Evolutionary conservation across 2,888 invertebrate genomes (phyloP).

Genomic region (Nebria brevicollis): DNA sequence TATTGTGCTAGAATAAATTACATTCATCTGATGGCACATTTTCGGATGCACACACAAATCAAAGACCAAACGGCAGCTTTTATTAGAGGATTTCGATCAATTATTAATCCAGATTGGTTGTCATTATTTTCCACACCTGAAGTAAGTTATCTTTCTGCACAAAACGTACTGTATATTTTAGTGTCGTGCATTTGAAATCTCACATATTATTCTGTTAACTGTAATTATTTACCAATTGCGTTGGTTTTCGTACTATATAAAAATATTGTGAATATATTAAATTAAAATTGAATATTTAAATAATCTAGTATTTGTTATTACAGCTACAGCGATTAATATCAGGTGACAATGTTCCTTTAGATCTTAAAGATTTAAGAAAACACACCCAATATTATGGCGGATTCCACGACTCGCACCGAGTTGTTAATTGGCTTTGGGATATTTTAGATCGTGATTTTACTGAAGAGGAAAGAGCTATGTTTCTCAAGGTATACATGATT

Average conservation of each 20-base stretch:
- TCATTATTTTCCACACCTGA: conserved; percentile 95
- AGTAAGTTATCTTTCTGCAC: conserved; percentile 61
- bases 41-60: conserved; percentile 98
- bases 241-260: no score
- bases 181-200: no score
- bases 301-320: conserved; percentile 50
- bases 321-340: conserved; percentile 93
- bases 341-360: conserved; percentile 93
- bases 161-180: no score
- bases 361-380: conserved; percentile 84
- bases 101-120: conserved; percentile 95
- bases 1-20: conserved; percentile 85
- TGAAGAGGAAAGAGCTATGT: conserved; percentile 90
- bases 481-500: conserved; percentile 79
- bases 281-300: conserved; percentile 6
- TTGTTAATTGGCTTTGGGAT: conserved; percentile 99
- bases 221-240: no score
- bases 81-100: conserved; percentile 94
- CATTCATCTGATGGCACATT: conserved; percentile 98
- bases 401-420: conserved; percentile 97
- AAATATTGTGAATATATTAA: conserved; percentile 8
- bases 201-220: no score
- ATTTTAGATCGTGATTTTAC: conserved; percentile 94
- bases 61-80: conserved; percentile 97
- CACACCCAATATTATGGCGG: conserved; percentile 99